Conservation (phyloP, 2,888 invertebrate genomes). For the Rotaria sp. region DNA sequence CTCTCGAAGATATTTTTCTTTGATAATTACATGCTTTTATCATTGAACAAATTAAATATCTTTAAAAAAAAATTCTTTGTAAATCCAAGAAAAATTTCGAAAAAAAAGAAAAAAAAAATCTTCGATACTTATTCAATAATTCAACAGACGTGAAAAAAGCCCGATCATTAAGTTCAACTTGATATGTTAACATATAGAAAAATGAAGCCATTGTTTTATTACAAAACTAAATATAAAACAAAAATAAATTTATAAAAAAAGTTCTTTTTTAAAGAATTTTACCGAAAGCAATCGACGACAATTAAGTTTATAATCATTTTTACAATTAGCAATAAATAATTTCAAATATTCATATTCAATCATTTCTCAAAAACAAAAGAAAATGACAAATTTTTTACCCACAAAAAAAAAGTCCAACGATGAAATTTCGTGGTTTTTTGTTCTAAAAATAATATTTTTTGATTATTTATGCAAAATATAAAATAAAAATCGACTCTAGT, state of each 20-base stretch:
- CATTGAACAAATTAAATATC: neutral
- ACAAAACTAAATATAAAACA: slow-evolving; percentile 8
- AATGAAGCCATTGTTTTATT: slow-evolving; percentile 1
- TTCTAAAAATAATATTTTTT: neutral
- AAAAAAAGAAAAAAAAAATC: no score
- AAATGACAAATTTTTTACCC: no score
- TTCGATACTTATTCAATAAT: neutral
- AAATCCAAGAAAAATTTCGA: no score
- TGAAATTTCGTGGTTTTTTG: neutral
- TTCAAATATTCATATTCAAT: slow-evolving; percentile 18
- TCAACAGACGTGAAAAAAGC: slow-evolving; percentile 1
- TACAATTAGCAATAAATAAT: neutral
- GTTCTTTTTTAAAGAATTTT: no score
- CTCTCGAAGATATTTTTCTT: neutral
- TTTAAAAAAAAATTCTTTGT: no score
- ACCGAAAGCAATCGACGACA: neutral
- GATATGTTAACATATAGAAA: neutral
- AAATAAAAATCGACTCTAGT: neutral
- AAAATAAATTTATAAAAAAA: no score
- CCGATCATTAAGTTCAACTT: neutral
- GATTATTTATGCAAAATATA: neutral
- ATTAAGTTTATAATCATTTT: neutral
- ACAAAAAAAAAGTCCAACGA: no score
- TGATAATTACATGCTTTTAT: neutral
- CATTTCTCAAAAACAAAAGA: neutral